Evolutionary conservation across 2,888 invertebrate genomes (phyloP), one percentile per base, ranked within the genome.

Genomic region (Macrosiphum euphorbiae): DNA sequence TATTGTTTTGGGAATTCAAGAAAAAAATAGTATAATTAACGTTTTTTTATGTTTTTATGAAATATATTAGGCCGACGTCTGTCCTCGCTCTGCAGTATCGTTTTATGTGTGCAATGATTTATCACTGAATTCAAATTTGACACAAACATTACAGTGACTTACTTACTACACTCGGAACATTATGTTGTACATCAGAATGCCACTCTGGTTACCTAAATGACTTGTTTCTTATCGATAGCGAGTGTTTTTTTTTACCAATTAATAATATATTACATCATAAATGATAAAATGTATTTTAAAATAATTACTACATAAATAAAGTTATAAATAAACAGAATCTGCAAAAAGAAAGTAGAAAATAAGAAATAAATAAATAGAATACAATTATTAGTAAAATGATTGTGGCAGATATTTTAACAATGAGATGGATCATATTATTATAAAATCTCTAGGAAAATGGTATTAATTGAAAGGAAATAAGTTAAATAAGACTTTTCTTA

Each of bases 401-500:
- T 35, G 35, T 35, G 20, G 10, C 20, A 78, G 20, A 78, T 78
- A 78, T 78, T 16, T 78, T 78, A 78, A 78, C 78, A 78, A 78
- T 20, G 20, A 3, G 2, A 35, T 35, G 1, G 35, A 8, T 35
- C 20, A 35, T 78, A 78, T 35, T 78, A 78, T 35, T 78, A 35
- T 20, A 35, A 8, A 35, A 78, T 20, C 20, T 78, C 35, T 20
- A 78, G 26, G 84, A 41, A 91, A 84, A 11, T 44, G 28, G 41
- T 85, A 35, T 91, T 55, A 84, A 91, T 85, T 28, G 84, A 91
- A 44, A 84, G 55, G 44, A 55, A 91, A 90, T 78, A 28, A 55
- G 55, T 91, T 91, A 8, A 44, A 44, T 44, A 11, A 16, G 28
- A 41, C 8, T 91, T 55, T 85, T 91, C 10, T 24, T 84, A 44